A percentile compares a stretch with the other conserved stretches of the same genome.
phyloP scores from a whole-genome alignment of 2,888 invertebrate species.

The Pseudolycoriella hygida region DNA sequence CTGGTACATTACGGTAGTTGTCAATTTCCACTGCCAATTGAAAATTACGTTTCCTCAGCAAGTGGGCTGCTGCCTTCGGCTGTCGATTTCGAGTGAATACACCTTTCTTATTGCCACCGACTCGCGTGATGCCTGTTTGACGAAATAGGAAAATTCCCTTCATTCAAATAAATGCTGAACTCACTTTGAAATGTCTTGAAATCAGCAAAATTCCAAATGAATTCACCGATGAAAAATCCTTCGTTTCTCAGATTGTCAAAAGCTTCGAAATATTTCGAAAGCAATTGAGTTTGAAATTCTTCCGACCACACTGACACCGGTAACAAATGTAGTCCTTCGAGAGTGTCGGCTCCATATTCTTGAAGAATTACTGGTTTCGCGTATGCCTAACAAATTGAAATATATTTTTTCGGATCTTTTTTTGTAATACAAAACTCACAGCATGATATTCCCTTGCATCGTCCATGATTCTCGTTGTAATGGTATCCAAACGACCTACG shows the following conservation, averaged over 20 bases:
- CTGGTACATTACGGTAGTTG: conserved; percentile 32
- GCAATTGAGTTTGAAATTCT: conserved; percentile 75
- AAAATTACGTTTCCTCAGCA: conserved; percentile 61
- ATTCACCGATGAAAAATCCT: conserved; percentile 82
- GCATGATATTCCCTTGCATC: conserved; percentile 69
- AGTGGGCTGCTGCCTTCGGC: conserved; percentile 77
- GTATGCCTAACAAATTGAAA: conserved; percentile 40
- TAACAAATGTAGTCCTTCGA: conserved; percentile 74
- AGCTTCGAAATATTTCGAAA: conserved; percentile 76
- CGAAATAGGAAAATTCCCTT: conserved; percentile 6
- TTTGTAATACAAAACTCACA: conserved; percentile 15
- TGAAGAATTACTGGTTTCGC: conserved; percentile 83
- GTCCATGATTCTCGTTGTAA: conserved; percentile 46
- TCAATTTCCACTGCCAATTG: conserved; percentile 43
- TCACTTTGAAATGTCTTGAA: conserved; percentile 86
- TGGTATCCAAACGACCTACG: conserved; percentile 61
- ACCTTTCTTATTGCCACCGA: conserved; percentile 80
- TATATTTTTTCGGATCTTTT: no score
- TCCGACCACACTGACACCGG: conserved; percentile 86
- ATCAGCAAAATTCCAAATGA: conserved; percentile 99
- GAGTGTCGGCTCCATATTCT: conserved; percentile 92
- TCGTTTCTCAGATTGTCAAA: conserved; percentile 65
- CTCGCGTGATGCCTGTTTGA: conserved; percentile 49
- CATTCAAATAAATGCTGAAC: conserved; percentile 12
- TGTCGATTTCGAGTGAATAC: conserved; percentile 79